Evolutionary conservation across 64 coral and sea anemone genomes (phyloP).

Genomic region (Actinia equina): DNA sequence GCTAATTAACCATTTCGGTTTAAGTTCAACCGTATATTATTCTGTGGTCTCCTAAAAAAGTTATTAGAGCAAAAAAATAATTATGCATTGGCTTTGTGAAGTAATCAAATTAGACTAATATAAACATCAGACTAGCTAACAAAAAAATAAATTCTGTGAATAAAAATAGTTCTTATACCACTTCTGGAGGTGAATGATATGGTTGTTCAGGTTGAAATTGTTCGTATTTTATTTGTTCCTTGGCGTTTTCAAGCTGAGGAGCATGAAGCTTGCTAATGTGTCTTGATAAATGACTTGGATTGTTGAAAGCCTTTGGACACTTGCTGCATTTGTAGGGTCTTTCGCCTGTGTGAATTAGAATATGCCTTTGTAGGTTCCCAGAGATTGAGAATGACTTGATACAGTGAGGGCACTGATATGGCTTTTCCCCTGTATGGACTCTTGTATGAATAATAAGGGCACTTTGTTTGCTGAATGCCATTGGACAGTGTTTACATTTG

Average conservation of each 20-base stretch:
- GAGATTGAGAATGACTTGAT: constrained; percentile 95
- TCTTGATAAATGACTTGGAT: constrained; percentile 94
- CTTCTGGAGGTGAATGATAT: background rate
- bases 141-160: background rate
- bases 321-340: constrained; percentile 88
- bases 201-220: background rate
- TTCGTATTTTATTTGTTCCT: background rate
- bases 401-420: constrained; percentile 89
- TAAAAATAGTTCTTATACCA: background rate
- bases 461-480: constrained; percentile 99
- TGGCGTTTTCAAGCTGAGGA: constrained; percentile 24
- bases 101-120: background rate
- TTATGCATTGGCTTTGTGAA: background rate
- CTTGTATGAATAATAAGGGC: constrained; percentile 96
- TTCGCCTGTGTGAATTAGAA: constrained; percentile 95
- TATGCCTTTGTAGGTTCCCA: constrained; percentile 91
- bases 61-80: background rate
- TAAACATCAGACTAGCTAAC: background rate
- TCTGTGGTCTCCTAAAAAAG: background rate
- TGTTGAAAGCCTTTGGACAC: constrained; percentile 94
- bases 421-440: constrained; percentile 96
- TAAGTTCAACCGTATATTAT: background rate
- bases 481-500: constrained; percentile 86
- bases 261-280: constrained; percentile 94
- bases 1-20: background rate